Conservation (phyloP, 2,113 vertebrate genomes). For the Hippocampus guttulatus region DNA sequence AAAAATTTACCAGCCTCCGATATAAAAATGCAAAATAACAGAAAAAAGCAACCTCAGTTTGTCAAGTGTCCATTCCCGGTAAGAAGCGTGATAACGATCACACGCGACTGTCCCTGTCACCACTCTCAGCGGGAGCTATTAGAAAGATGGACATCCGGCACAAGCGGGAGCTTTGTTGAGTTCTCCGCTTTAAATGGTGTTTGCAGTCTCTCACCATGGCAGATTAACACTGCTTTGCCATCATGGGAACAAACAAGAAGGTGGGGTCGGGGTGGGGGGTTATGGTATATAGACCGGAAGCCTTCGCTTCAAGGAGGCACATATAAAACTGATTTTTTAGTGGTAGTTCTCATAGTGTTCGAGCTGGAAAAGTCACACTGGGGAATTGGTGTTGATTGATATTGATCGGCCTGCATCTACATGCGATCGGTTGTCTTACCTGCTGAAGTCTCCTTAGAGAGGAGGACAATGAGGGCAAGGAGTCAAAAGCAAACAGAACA, state of each 20-base stretch:
- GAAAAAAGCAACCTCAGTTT: constrained; percentile 29
- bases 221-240: constrained; percentile 49
- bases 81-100: constrained; percentile 26
- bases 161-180: constrained; percentile 20
- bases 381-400: constrained; percentile 43
- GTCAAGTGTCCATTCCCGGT: constrained; percentile 27
- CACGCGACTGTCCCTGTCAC: constrained; percentile 29
- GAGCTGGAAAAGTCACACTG: background rate
- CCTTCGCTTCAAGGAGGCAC: background rate
- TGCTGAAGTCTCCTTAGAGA: background rate
- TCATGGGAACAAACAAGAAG: too few species aligned
- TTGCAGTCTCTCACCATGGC: constrained; percentile 19
- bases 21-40: constrained; percentile 34
- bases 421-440: background rate
- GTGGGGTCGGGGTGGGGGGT: background rate
- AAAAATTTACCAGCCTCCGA: background rate
- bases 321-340: background rate
- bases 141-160: constrained; percentile 17
- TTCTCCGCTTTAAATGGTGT: constrained; percentile 38
- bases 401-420: constrained; percentile 50
- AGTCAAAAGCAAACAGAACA: too few species aligned
- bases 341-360: constrained; percentile 14
- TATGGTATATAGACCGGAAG: background rate
- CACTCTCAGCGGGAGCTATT: constrained; percentile 35
- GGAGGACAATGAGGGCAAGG: background rate